These are phyloP conservation scores for Urophycis tenuis DNA, from an alignment of 2,797 vertebrate species.

Conservation along the genomic window DNA sequence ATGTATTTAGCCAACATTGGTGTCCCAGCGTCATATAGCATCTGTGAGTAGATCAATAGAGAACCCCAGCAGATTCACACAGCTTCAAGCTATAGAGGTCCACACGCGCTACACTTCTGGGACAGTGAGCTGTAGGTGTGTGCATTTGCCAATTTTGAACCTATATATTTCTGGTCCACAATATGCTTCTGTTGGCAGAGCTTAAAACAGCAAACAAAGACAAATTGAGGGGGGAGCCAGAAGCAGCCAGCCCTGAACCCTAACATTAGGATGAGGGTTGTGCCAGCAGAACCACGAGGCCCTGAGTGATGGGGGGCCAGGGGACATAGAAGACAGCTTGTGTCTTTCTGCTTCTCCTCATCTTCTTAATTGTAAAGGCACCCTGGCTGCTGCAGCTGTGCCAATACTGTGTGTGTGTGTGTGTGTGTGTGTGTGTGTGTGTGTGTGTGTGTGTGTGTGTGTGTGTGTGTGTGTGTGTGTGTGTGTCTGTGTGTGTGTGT, in stretches of 20 bases:
- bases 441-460: conserved; percentile 55
- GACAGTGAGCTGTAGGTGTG: neutral
- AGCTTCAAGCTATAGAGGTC: neutral
- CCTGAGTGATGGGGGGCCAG: conserved; percentile 48
- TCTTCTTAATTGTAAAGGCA: conserved; percentile 66
- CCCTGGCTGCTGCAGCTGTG: conserved; percentile 55
- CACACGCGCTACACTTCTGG: neutral
- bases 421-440: conserved; percentile 24
- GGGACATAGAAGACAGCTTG: conserved; percentile 56
- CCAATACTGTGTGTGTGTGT: conserved; percentile 48
- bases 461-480: conserved; percentile 20
- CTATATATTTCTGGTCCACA: neutral
- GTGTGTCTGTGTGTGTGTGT: conserved; percentile 38
- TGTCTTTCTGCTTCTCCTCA: conserved; percentile 59
- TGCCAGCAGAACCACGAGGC: neutral
- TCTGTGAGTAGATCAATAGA: neutral
- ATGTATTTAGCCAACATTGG: too few species aligned
- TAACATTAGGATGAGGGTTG: neutral
- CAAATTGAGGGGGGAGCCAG: neutral
- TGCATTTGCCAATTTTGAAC: neutral
- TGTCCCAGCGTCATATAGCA: too few species aligned
- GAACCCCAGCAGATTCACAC: neutral
- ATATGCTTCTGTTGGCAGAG: neutral
- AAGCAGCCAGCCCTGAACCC: neutral
- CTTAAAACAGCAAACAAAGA: neutral